Base-by-base conservation (phyloP, 2,888 invertebrate species). In the Agrotis clavis region DNA sequence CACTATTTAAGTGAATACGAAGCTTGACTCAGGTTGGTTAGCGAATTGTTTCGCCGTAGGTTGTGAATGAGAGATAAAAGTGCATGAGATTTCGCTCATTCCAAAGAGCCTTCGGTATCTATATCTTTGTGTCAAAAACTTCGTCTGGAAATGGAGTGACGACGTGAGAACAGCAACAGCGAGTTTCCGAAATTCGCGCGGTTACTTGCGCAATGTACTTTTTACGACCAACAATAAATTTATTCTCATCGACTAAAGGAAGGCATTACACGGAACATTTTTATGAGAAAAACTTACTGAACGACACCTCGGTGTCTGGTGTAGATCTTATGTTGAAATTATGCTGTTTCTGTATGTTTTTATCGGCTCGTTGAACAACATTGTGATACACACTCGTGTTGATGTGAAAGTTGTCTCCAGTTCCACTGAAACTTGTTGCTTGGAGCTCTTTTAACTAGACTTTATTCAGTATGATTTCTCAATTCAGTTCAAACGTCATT, bases 161-260 rank as follows among this genome's bases (percentile, higher is more conserved):
- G 90, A 91, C 90, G 90, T 90, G 92, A 81, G 87, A 91, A 92
- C 86, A 77, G 82, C 62, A 82, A 83, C 87, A 82, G 87, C 78
- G 83, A 82, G 86, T 88, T 86, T 85, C 87, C 82, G 65, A 92
- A 90, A 87, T 89, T 89, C 87, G 71, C 88, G 88, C 86, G 91
- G 91, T 90, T 92, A 87, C 87, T 88, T 88, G 84, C 87, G 87
- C 90, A 87, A 91, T 91, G 90, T 92, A 90, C 90, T 91, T 93
- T 94, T 93, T 94, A 93, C 91, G 92, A 90, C 85, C 87, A 81
- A 89, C 91, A 91, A 93, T 93, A 93, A 94, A 92, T 94, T 93
- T 92, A 90, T 86, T 88, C 91, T 90, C 92, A 92, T 93, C 91
- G 90, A 88, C 90, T 90, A 88, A 90, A 87, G 88, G 88, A 87